phyloP scores from a whole-genome alignment of 2,888 invertebrate genomes.

The Hanleya hanleyi region DNA sequence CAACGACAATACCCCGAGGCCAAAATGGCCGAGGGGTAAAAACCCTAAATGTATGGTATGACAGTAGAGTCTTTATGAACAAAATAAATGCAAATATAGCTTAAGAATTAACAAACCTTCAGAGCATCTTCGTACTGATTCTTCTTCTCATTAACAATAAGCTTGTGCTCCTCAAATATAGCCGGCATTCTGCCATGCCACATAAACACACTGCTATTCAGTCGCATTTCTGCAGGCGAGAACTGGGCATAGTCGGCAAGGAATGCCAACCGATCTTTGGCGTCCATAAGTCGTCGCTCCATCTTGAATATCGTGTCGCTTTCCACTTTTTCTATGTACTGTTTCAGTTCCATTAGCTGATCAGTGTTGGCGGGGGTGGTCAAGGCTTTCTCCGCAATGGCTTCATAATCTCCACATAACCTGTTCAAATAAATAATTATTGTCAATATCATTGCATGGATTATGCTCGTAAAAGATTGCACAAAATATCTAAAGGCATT shows the following conservation, averaged over 20 bases:
- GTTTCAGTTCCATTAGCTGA: slow-evolving; percentile 87
- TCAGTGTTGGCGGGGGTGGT: slow-evolving; percentile 88
- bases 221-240: slow-evolving; percentile 89
- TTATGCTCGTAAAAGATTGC: no score
- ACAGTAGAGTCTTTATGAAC: no score
- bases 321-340: slow-evolving; percentile 85
- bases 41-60: no score
- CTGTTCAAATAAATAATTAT: no score
- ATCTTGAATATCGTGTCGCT: slow-evolving; percentile 81
- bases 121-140: slow-evolving; percentile 89
- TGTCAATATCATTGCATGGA: no score
- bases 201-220: slow-evolving; percentile 89
- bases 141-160: slow-evolving; percentile 86
- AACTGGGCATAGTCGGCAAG: slow-evolving; percentile 87
- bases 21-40: no score
- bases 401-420: slow-evolving; percentile 88
- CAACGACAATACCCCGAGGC: no score
- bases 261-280: slow-evolving; percentile 80
- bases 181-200: slow-evolving; percentile 89
- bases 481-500: no score
- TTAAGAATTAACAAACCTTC: no score
- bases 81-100: no score
- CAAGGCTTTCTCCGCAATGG: slow-evolving; percentile 85
- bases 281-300: slow-evolving; percentile 82
- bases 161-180: slow-evolving; percentile 87